Evolutionary conservation across 1,140 invertebrate species (phyloP).

Genomic region (Drosophila quadrilineata): DNA sequence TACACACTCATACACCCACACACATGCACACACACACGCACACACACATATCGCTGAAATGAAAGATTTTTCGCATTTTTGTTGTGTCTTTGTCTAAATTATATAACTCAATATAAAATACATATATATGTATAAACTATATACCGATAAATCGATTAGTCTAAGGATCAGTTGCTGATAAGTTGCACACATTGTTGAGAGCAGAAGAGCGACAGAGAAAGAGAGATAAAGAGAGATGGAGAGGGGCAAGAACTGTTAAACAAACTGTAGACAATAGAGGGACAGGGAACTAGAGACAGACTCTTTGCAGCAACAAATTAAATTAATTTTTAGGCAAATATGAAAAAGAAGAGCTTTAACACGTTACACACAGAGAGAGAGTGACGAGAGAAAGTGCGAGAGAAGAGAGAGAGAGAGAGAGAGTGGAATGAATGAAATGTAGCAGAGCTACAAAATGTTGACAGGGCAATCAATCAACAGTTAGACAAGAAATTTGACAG

Average conservation of each 20-base stretch:
- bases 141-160: background rate
- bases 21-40: background rate
- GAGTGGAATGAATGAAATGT: background rate
- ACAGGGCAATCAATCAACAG: slow-evolving; percentile 28
- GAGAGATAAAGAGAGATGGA: background rate
- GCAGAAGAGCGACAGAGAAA: background rate
- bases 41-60: slow-evolving; percentile 25
- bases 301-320: slow-evolving; percentile 12
- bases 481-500: background rate
- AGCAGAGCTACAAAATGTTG: background rate
- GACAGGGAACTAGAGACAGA: background rate
- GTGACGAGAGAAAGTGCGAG: background rate
- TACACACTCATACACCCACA: background rate
- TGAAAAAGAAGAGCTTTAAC: slow-evolving; percentile 15
- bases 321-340: slow-evolving; percentile 11
- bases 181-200: slow-evolving; percentile 1
- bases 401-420: background rate
- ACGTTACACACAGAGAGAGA: background rate
- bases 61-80: slow-evolving; percentile 5
- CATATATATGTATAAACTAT: background rate
- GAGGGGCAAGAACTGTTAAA: background rate
- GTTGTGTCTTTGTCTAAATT: slow-evolving; percentile 9
- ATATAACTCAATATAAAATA: background rate
- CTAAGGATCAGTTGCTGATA: slow-evolving; percentile 1
- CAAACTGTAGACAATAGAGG: slow-evolving; percentile 1